Evolutionary conservation across 1,140 invertebrate genomes (phyloP).

Genomic region (Popillia japonica): DNA sequence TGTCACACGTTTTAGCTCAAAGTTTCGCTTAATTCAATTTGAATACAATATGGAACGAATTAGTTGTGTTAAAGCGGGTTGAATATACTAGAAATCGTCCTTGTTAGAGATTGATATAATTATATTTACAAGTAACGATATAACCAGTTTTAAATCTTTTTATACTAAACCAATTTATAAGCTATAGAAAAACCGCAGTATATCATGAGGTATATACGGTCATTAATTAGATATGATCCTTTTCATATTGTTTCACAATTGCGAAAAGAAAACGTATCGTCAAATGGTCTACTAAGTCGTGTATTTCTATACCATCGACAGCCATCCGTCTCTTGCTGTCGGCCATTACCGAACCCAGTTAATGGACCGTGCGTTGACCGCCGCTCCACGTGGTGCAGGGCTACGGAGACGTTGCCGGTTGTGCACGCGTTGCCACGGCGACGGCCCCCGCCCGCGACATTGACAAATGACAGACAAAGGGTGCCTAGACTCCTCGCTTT

Average conservation of each 20-base stretch:
- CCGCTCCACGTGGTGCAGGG: slow-evolving; percentile 38
- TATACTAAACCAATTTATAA: too few relatives aligned
- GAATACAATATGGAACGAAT: too few relatives aligned
- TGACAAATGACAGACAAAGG: slow-evolving; percentile 60
- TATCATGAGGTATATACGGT: too few relatives aligned
- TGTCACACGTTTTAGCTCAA: too few relatives aligned
- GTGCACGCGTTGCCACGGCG: slow-evolving; percentile 53
- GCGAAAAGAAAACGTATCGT: slow-evolving; percentile 7
- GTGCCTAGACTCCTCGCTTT: slow-evolving; percentile 58
- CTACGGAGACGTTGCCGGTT: slow-evolving; percentile 37
- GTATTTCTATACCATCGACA: slow-evolving; percentile 11
- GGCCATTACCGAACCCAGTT: slow-evolving; percentile 41
- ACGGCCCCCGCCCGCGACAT: slow-evolving; percentile 56
- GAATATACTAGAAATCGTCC: too few relatives aligned
- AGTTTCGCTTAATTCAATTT: too few relatives aligned
- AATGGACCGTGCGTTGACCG: slow-evolving; percentile 44
- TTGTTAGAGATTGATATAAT: too few relatives aligned
- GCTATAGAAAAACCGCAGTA: too few relatives aligned
- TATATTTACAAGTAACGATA: too few relatives aligned
- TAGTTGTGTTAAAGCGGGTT: too few relatives aligned
- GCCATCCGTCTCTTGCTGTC: slow-evolving; percentile 39
- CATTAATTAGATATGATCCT: not conserved
- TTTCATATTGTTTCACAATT: slow-evolving; percentile 23
- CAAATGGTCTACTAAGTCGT: not conserved
- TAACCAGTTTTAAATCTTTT: too few relatives aligned